Evolutionary conservation across 2,888 invertebrate genomes (phyloP).

Genomic region (Epiblema foenella): DNA sequence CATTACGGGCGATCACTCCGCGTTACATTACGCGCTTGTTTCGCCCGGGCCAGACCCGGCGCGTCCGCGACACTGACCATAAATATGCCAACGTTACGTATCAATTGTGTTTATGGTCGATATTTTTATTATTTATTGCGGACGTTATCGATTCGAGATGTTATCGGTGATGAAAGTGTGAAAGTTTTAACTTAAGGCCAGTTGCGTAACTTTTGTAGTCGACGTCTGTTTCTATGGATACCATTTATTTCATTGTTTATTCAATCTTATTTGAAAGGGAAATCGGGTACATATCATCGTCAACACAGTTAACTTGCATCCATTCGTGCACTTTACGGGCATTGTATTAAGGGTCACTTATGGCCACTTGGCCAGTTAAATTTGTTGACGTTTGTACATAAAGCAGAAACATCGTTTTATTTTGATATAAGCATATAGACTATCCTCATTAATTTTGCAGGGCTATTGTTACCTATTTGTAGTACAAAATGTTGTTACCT

Average conservation of each 20-base stretch:
- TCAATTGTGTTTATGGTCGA: constrained; percentile 77
- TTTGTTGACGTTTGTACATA: no score
- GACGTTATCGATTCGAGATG: constrained; percentile 65
- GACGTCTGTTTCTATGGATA: not conserved
- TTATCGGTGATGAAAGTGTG: constrained; percentile 52
- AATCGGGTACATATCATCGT: no score
- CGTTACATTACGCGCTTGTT: constrained; percentile 72
- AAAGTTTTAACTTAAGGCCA: constrained; percentile 24
- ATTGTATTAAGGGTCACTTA: no score
- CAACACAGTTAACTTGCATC: no score
- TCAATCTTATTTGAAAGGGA: no score
- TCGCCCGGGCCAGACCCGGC: constrained; percentile 63
- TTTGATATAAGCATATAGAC: no score
- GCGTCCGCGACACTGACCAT: constrained; percentile 71
- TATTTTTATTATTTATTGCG: constrained; percentile 76
- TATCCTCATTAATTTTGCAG: no score
- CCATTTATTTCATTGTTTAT: not conserved
- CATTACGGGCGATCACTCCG: constrained; percentile 78
- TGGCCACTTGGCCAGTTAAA: no score
- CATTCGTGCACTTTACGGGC: no score
- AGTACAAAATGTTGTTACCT: no score
- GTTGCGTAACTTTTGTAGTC: not conserved
- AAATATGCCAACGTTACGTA: constrained; percentile 75
- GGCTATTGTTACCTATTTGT: no score
- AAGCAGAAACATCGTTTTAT: no score